These are phyloP conservation scores for Ochlodes sylvanus DNA, from an alignment of 2,888 invertebrate genomes.

Conservation along the genomic window DNA sequence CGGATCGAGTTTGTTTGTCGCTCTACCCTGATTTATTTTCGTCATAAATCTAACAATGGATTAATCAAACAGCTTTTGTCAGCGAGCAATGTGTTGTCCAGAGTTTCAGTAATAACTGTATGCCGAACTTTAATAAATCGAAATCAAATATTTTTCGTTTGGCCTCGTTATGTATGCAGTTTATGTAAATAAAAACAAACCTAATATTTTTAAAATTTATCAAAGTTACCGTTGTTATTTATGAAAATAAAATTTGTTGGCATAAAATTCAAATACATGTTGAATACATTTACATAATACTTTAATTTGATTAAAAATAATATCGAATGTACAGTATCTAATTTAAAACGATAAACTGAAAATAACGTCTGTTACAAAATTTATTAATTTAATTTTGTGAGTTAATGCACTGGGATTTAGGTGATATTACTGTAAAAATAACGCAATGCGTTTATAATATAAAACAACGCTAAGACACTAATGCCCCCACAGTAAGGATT, in stretches of 20 bases:
- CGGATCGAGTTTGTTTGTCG: constrained; percentile 37
- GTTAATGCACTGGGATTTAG: too few species aligned
- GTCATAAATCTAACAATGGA: constrained; percentile 76
- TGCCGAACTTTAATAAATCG: constrained; percentile 31
- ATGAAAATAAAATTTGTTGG: constrained; percentile 1
- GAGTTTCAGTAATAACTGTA: constrained; percentile 44
- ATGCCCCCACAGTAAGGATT: too few species aligned
- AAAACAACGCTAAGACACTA: too few species aligned
- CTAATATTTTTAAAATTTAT: constrained; percentile 2
- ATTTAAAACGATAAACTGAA: too few species aligned
- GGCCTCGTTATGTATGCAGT: constrained; percentile 7
- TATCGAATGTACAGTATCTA: too few species aligned
- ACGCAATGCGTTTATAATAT: too few species aligned
- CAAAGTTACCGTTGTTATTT: not conserved
- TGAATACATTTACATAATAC: too few species aligned
- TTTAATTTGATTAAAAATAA: too few species aligned
- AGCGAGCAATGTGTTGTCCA: constrained; percentile 64
- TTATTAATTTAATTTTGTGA: too few species aligned
- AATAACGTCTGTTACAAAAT: too few species aligned
- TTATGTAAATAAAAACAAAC: constrained; percentile 6
- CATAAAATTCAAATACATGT: too few species aligned
- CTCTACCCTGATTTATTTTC: constrained; percentile 73
- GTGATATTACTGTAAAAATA: too few species aligned
- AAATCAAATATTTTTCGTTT: constrained; percentile 27
- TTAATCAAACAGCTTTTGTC: constrained; percentile 78